Evolutionary conservation across 2,888 invertebrate genomes (phyloP).

Genomic region (Empis livida): DNA sequence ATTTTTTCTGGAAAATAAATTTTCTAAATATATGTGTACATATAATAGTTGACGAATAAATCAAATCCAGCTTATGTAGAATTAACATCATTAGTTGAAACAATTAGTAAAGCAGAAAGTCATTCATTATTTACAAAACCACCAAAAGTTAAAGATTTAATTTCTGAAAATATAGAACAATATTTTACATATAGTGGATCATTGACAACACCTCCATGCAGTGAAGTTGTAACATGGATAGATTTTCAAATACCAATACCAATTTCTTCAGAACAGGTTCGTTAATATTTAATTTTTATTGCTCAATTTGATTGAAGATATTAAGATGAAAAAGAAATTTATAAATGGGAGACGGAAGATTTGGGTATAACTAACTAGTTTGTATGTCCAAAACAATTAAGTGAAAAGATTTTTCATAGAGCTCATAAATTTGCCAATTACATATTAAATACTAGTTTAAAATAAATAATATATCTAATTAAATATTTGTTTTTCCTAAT

Average conservation of each 20-base stretch:
- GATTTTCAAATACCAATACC: conserved; percentile 62
- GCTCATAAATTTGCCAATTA: no score
- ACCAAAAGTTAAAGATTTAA: conserved; percentile 42
- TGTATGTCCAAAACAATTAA: no score
- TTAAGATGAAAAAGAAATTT: no score
- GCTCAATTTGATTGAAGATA: no score
- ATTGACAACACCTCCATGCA: conserved; percentile 74
- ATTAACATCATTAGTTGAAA: conserved; percentile 42
- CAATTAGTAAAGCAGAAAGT: conserved; percentile 43
- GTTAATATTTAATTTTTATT: neutral
- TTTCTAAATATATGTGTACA: no score
- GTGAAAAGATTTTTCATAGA: no score
- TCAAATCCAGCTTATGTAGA: conserved; percentile 42
- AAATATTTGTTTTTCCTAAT: no score
- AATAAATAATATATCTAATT: no score
- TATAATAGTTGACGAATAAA: conserved; percentile 16
- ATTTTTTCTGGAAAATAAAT: no score
- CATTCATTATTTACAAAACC: conserved; percentile 38
- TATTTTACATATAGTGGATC: conserved; percentile 81
- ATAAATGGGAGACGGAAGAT: no score
- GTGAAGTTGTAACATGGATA: conserved; percentile 76
- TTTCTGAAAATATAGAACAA: conserved; percentile 41
- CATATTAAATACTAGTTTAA: no score
- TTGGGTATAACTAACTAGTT: no score
- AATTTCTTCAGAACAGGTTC: conserved; percentile 54